Conservation (phyloP, 2,888 invertebrate species). For the Agonopterix heracliana region DNA sequence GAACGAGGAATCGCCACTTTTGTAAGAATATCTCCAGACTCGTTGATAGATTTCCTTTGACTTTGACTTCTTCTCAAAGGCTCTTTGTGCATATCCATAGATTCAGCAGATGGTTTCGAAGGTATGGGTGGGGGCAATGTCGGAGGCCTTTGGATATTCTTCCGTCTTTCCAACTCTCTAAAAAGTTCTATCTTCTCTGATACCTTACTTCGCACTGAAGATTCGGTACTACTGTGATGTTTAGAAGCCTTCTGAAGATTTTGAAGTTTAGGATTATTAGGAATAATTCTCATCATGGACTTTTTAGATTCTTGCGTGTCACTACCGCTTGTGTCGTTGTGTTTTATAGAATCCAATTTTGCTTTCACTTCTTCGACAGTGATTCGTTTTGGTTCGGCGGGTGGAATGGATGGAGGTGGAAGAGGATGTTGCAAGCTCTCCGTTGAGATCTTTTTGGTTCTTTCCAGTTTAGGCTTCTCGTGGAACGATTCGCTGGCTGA, state of each 20-base stretch:
- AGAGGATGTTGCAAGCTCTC: slow-evolving; percentile 74
- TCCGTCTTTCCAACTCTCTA: slow-evolving; percentile 63
- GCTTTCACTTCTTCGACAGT: slow-evolving; percentile 77
- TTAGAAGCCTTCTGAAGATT: slow-evolving; percentile 36
- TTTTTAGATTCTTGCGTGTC: slow-evolving; percentile 73
- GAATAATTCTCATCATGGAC: slow-evolving; percentile 41
- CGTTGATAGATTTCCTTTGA: slow-evolving; percentile 64
- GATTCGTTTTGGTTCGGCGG: slow-evolving; percentile 58
- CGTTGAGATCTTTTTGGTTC: slow-evolving; percentile 74
- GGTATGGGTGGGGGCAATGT: slow-evolving; percentile 68
- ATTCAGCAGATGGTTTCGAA: slow-evolving; percentile 45
- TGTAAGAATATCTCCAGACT: slow-evolving; percentile 87
- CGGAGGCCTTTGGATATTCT: slow-evolving; percentile 66
- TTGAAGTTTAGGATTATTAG: slow-evolving; percentile 36
- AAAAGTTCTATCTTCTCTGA: slow-evolving; percentile 71
- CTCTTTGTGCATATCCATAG: slow-evolving; percentile 45
- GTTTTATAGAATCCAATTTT: slow-evolving; percentile 68
- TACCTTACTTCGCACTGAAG: slow-evolving; percentile 66
- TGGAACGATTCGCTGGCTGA: slow-evolving; percentile 64
- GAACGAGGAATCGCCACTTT: slow-evolving; percentile 91
- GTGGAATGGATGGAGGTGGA: slow-evolving; percentile 42
- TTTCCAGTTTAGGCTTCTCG: slow-evolving; percentile 68
- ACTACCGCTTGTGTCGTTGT: slow-evolving; percentile 58
- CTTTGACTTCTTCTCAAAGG: slow-evolving; percentile 66
- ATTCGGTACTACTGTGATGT: slow-evolving; percentile 51